Base-by-base conservation (phyloP, 1,140 invertebrate genomes). In the Homalodisca vitripennis region DNA sequence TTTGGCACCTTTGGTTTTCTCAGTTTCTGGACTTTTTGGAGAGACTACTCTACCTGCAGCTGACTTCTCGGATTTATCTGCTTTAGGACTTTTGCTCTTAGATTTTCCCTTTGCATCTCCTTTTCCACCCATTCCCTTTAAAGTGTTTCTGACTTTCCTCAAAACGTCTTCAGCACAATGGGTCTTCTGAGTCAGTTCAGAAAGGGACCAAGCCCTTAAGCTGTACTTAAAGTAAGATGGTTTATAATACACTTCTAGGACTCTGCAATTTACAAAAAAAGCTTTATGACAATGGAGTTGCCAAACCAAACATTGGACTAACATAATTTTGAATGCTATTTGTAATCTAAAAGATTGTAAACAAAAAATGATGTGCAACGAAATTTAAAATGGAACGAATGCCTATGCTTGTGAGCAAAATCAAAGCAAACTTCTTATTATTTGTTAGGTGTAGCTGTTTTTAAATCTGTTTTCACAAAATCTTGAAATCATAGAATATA, bases 191-290 rank as follows among this genome's bases (percentile, higher is more conserved):
- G 27, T 10, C 24, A 66, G 20, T 47, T 66, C 63, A 24, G 29
- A 22, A 12, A 34, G 17, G 29, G n/a, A 22, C 32, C 32, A 66
- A 24, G 63, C 63, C 17, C 41, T 66, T 34, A 66, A 27, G 20
- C 27, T 41, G 22, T 46, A 66, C 63, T 66, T 46, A 31, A 66
- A 66, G 22, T 46, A 66, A 6, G 63, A 66, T n/a, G 63, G 63
- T 66, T 66, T 66, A 24, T 47, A 66, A 22, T 46, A 66, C 32
- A 66, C 63, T 14, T 66, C 12, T 1, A 66, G 2, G 22, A 34
- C 17, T 29, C 63, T 66, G 41, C 20, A 66, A 66, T 13, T 12
- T 55, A 55, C 17, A 10, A 55, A 26, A 55, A 22, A 22, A 20
- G 24, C 24, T 55, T 55, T n/a, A n/a, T 12, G 6, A 60, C 6